A percentile compares a stretch with the other conserved stretches of the same genome.
These are phyloP conservation scores for Teleiodes luculella DNA, from an alignment of 2,888 invertebrate species.

Conservation along the genomic window DNA sequence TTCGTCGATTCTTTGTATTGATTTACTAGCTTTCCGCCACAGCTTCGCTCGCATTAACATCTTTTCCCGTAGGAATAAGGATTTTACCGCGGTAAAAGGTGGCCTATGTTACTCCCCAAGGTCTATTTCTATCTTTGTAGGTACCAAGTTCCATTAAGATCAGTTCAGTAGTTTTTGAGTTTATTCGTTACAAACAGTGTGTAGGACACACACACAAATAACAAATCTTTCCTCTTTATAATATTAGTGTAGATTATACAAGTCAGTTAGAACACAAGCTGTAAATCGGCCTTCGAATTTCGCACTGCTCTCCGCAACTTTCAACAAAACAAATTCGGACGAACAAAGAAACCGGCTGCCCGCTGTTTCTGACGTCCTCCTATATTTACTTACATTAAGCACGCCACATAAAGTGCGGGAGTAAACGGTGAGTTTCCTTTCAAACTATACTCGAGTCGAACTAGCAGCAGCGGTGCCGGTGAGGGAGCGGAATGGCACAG, in stretches of 20 bases:
- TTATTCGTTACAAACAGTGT: too few species aligned
- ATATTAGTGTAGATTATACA: too few species aligned
- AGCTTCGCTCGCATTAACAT: too few species aligned
- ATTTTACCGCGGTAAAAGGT: too few species aligned
- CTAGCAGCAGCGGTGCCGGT: not conserved
- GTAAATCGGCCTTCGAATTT: not conserved
- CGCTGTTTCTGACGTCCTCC: not conserved
- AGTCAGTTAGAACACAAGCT: not conserved
- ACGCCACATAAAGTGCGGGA: not conserved
- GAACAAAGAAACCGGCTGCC: not conserved
- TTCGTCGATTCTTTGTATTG: constrained; percentile 5
- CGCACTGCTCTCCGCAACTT: not conserved
- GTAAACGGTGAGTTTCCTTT: constrained; percentile 1
- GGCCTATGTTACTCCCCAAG: too few species aligned
- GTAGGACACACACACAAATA: too few species aligned
- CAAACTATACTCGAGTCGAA: not conserved
- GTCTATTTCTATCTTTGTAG: too few species aligned
- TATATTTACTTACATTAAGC: constrained; percentile 3
- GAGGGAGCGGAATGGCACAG: constrained; percentile 26
- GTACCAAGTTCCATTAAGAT: too few species aligned
- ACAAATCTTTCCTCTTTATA: too few species aligned
- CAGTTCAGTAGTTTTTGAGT: too few species aligned
- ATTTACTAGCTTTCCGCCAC: too few species aligned
- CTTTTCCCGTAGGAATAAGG: too few species aligned
- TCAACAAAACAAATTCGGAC: not conserved